A percentile compares a stretch with the other conserved stretches of the same genome.
These are phyloP conservation scores for Lycaon pictus DNA, from an alignment of 2,113 vertebrate species.

Conservation along the genomic window DNA sequence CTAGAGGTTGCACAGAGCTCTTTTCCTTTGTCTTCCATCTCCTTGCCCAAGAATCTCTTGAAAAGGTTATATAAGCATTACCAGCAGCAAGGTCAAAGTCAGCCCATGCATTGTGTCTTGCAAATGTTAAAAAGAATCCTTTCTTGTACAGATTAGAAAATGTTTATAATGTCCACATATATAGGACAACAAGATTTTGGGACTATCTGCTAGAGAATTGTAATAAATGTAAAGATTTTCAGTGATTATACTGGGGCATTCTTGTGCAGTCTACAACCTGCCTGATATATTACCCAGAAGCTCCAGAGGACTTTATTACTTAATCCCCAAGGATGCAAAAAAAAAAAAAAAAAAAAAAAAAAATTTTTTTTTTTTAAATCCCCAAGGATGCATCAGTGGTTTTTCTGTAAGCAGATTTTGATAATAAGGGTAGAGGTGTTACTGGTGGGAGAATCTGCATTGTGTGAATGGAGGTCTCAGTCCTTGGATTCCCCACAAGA, in stretches of 20 bases:
- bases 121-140: not conserved
- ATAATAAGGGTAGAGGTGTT: not conserved
- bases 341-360: too few relatives aligned
- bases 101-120: not conserved
- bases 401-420: slow-evolving; percentile 39
- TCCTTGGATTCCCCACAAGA: not conserved
- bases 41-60: not conserved
- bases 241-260: not conserved
- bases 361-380: too few relatives aligned
- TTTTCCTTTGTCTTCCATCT: not conserved
- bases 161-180: not conserved
- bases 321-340: not conserved
- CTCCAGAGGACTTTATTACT: not conserved
- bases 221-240: slow-evolving; percentile 1
- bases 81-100: not conserved
- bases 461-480: not conserved
- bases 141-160: not conserved
- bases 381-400: not conserved
- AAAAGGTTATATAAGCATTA: not conserved
- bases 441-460: not conserved
- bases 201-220: not conserved
- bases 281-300: not conserved
- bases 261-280: not conserved
- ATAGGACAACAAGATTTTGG: not conserved
- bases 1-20: not conserved